A percentile compares a stretch with the other conserved stretches of the same genome.
phyloP scores from a whole-genome alignment of 2,113 vertebrate species.

The Psilopogon haemacephalus region DNA sequence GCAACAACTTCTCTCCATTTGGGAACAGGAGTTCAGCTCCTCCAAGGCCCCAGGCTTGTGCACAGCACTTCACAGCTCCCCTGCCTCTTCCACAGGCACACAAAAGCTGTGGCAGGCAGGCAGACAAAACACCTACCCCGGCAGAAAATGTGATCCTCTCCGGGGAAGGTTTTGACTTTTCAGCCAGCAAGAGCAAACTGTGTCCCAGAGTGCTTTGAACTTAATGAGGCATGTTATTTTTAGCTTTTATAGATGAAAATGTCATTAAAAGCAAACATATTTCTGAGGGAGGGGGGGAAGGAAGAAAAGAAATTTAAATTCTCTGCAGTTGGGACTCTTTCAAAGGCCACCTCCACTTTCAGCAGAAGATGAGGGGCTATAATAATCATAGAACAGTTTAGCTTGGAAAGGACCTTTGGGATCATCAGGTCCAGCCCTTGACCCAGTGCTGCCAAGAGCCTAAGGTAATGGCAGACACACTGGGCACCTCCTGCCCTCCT shows the following conservation, averaged over 20 bases:
- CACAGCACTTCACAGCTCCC: not conserved
- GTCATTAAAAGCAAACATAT: constrained; percentile 41
- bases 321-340: not conserved
- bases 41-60: not conserved
- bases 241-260: constrained; percentile 54
- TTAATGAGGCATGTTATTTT: constrained; percentile 50
- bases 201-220: constrained; percentile 26
- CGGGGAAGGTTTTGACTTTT: not conserved
- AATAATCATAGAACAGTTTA: not conserved
- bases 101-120: not conserved
- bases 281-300: not conserved
- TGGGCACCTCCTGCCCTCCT: not conserved
- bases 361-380: not conserved
- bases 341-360: not conserved
- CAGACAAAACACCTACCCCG: not conserved
- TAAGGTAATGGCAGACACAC: not conserved
- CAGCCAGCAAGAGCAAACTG: constrained; percentile 3
- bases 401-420: not conserved
- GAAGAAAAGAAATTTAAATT: not conserved
- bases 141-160: not conserved
- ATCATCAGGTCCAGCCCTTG: not conserved
- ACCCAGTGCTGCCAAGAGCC: not conserved
- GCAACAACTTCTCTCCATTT: rapidly evolving
- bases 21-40: not conserved
- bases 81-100: not conserved